Evolutionary conservation across 2,888 invertebrate species (phyloP).

Genomic region (Dilophus febrilis): DNA sequence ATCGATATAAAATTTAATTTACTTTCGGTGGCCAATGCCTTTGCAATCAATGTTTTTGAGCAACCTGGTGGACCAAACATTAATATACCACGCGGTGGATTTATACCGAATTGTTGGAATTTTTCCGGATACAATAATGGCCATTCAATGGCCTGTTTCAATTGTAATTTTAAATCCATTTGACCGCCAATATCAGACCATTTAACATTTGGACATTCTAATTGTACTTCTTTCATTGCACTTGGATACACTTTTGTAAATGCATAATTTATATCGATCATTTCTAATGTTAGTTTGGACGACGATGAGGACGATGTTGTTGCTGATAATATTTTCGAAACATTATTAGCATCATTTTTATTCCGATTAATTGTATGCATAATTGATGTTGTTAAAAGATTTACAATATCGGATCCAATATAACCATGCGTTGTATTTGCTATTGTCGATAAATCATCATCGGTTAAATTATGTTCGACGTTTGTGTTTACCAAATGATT

Average conservation of each 20-base stretch:
- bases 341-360: conserved; percentile 7
- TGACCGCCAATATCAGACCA: conserved; percentile 95
- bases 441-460: conserved; percentile 41
- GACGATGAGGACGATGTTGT: neutral
- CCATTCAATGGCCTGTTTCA: conserved; percentile 87
- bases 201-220: conserved; percentile 73
- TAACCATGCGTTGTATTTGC: conserved; percentile 70
- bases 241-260: conserved; percentile 61
- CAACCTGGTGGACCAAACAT: conserved; percentile 97
- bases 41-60: conserved; percentile 96
- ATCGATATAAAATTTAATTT: conserved; percentile 89
- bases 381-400: conserved; percentile 57
- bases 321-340: too few relatives aligned
- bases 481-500: conserved; percentile 41
- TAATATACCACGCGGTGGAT: conserved; percentile 75
- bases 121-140: conserved; percentile 73
- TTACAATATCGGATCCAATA: conserved; percentile 74
- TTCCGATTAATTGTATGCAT: conserved; percentile 38
- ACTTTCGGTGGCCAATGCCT: conserved; percentile 91
- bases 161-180: conserved; percentile 62
- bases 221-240: conserved; percentile 76
- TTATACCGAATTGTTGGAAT: conserved; percentile 62
- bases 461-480: conserved; percentile 36
- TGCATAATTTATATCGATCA: conserved; percentile 42
- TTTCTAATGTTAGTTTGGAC: conserved; percentile 14